A percentile compares a stretch with the other conserved stretches of the same genome.
These are phyloP conservation scores for Willisornis vidua DNA, from an alignment of 2,113 vertebrate species.

Conservation along the genomic window DNA sequence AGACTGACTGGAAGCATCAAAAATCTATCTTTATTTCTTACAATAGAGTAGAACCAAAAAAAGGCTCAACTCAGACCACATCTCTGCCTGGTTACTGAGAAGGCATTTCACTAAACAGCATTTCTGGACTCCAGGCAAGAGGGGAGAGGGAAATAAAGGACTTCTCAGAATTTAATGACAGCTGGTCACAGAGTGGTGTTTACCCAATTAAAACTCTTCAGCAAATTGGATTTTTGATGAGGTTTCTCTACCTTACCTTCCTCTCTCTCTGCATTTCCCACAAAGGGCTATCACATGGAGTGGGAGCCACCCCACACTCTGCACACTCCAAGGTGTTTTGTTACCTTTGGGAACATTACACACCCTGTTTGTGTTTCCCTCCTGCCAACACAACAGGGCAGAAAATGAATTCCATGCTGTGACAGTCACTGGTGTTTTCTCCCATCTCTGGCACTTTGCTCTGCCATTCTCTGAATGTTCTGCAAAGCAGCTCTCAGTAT, in stretches of 20 bases:
- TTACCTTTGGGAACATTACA: not conserved
- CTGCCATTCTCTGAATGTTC: not conserved
- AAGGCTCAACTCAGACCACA: not conserved
- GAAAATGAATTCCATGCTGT: not conserved
- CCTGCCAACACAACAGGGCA: not conserved
- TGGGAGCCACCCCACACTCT: not conserved
- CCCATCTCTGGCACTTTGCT: not conserved
- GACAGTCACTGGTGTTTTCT: not conserved
- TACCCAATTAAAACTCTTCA: slow-evolving; percentile 52
- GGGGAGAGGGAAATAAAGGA: slow-evolving; percentile 32
- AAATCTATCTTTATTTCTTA: slow-evolving; percentile 37
- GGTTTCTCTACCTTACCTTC: slow-evolving; percentile 53
- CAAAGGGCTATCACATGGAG: not conserved
- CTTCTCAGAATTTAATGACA: slow-evolving; percentile 53
- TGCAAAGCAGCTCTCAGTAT: not conserved
- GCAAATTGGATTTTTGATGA: slow-evolving; percentile 72
- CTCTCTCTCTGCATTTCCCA: slow-evolving; percentile 28
- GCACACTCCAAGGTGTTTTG: not conserved
- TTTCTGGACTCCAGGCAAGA: slow-evolving; percentile 14
- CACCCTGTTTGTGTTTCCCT: not conserved
- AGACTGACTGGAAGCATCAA: slow-evolving; percentile 36
- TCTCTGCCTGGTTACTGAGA: slow-evolving; percentile 30
- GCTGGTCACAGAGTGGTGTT: slow-evolving; percentile 20
- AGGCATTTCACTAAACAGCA: slow-evolving; percentile 13
- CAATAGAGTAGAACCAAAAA: not conserved